These are phyloP conservation scores for Muscina levida DNA, from an alignment of 2,888 invertebrate species.

Conservation along the genomic window DNA sequence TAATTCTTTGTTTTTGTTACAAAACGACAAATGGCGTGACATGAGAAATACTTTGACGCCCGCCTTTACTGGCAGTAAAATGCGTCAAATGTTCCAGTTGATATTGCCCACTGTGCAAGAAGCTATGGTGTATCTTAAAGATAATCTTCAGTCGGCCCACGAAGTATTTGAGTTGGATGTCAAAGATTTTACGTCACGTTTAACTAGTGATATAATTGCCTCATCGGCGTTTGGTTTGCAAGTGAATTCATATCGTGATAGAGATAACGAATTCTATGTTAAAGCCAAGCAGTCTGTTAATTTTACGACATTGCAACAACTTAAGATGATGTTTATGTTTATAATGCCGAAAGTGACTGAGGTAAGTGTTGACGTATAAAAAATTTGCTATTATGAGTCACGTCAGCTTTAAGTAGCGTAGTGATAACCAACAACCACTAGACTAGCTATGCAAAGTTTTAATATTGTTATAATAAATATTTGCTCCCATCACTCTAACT, in stretches of 20 bases:
- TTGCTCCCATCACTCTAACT: too few relatives aligned
- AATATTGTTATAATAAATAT: too few relatives aligned
- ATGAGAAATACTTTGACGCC: conserved; percentile 78
- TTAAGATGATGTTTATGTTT: conserved; percentile 69
- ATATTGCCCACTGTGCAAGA: conserved; percentile 74
- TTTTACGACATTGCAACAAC: conserved; percentile 44
- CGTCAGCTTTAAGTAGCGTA: too few relatives aligned
- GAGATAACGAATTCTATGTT: conserved; percentile 81
- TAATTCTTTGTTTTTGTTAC: conserved; percentile 80
- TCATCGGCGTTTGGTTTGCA: conserved; percentile 76
- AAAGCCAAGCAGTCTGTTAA: conserved; percentile 35
- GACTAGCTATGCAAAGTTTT: too few relatives aligned
- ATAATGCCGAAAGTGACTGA: conserved; percentile 67
- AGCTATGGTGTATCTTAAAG: conserved; percentile 70
- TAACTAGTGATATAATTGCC: conserved; percentile 78
- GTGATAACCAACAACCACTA: too few relatives aligned
- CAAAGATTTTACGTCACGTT: conserved; percentile 71
- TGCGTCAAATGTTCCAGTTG: conserved; percentile 77
- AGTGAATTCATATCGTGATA: conserved; percentile 81
- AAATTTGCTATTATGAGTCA: too few relatives aligned
- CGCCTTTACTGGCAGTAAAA: conserved; percentile 78
- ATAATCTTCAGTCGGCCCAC: conserved; percentile 18
- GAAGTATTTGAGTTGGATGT: conserved; percentile 69
- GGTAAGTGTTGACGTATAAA: conserved; percentile 46
- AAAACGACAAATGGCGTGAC: conserved; percentile 76